Conservation (phyloP, 2,113 vertebrate genomes). For the Sterna hirundo region DNA sequence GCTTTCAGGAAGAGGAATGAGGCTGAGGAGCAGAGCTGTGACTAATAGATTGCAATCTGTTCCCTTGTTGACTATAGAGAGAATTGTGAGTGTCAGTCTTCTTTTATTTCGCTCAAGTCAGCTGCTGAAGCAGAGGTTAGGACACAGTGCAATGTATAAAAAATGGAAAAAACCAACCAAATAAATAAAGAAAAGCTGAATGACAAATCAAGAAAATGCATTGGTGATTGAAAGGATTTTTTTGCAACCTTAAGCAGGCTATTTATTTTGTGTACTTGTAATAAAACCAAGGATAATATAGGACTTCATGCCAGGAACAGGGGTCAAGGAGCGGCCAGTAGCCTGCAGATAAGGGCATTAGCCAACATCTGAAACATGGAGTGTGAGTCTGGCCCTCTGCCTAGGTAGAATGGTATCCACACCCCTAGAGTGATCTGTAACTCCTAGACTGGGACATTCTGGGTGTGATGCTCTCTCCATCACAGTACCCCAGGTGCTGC, state of each 20-base stretch:
- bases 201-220: not conserved
- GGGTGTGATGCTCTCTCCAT: not conserved
- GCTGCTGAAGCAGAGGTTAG: not conserved
- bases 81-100: not conserved
- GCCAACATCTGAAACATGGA: fast-evolving
- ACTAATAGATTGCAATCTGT: not conserved
- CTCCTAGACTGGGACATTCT: not conserved
- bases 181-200: not conserved
- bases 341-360: not conserved
- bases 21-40: not conserved
- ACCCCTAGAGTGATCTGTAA: no score
- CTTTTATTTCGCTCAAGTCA: not conserved
- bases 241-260: not conserved
- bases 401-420: not conserved
- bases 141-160: not conserved
- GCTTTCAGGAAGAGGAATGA: not conserved
- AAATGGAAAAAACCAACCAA: not conserved
- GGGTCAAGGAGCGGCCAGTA: not conserved
- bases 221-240: not conserved
- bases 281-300: not conserved
- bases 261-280: not conserved
- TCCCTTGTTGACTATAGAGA: not conserved
- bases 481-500: not conserved
- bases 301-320: not conserved
- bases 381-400: not conserved